Percentiles rank a stretch among this genome's conserved stretches.
phyloP scores from a whole-genome alignment of 2,888 invertebrate species.

The Monopis laevigella region DNA sequence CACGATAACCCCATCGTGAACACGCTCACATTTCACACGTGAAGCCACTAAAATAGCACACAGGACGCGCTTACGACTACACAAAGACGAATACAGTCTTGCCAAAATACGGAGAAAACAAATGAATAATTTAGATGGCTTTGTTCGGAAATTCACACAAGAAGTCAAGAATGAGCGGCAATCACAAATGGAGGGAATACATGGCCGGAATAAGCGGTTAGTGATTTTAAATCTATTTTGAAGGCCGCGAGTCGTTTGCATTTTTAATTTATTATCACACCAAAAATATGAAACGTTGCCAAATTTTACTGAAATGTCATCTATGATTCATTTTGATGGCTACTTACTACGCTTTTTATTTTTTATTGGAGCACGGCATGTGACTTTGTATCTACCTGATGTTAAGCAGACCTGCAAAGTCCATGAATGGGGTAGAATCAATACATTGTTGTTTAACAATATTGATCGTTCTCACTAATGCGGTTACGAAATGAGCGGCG shows the following conservation, averaged over 20 bases:
- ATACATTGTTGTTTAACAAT: no score
- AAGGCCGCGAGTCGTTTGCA: no score
- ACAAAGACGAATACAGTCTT: not conserved
- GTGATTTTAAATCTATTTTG: no score
- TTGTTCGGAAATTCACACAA: not conserved
- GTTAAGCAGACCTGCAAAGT: no score
- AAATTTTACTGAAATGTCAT: not conserved
- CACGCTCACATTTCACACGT: constrained; percentile 53
- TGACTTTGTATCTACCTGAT: not conserved
- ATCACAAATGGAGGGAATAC: constrained; percentile 59
- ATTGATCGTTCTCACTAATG: no score
- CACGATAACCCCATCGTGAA: constrained; percentile 31
- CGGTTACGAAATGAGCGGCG: no score
- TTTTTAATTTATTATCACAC: not conserved
- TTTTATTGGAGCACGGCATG: not conserved
- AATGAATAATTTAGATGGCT: not conserved
- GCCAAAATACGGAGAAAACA: not conserved
- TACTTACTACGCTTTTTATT: not conserved
- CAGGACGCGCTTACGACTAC: constrained; percentile 2
- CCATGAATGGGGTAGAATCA: no score
- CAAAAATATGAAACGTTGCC: not conserved
- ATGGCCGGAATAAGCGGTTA: constrained; percentile 58
- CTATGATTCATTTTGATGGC: not conserved
- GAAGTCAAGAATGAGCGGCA: constrained; percentile 39
- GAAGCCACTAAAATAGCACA: constrained; percentile 48